Base-by-base conservation (phyloP, 1,140 invertebrate genomes). In the Glossosoma conforme region DNA sequence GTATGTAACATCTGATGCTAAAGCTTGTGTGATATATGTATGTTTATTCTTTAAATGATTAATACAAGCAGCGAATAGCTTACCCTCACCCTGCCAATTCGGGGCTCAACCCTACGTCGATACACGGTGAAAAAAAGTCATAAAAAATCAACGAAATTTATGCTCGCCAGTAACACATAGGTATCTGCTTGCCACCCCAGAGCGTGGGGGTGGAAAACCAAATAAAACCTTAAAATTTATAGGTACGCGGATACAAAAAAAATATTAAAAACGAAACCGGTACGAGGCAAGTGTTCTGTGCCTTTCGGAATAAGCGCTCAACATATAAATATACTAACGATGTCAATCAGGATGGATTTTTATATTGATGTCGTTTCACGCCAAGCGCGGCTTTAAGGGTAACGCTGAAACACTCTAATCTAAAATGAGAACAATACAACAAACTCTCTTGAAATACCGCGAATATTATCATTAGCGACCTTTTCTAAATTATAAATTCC, bases 141-240 rank as follows among this genome's bases (percentile, higher is more conserved):
- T 54, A 54, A 54, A 52, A 49, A 54, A 54, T 49, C 52, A 54
- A 49, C 52, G 35, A 54, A 54, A 54, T 54, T 54, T 54, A 54
- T 54, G 52, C 44, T 46, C 32, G 30, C 37, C 38, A 54, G 22
- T 36, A 44, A 28, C 40, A 37, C 21, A 28, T 4, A 21, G 28
- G 30, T 25, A 24, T 21, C 9, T 40, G 19, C 15, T 11, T 40
- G 8, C 37, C 3, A 17, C 37, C 4, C n/a, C 20, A 19, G 33
- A 18, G 21, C 15, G 25, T 25, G 17, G 30, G 25, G 5, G 43
- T 18, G 28, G 37, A 21, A 49, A 48, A 43, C 30, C 45, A 54
- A 54, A 54, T 54, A 48, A 54, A 54, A 47, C 40, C 45, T 54
- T 43, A 48, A 54, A 54, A 54, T 54, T 48, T 54, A 48, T 54